Evolutionary conservation across 1,140 invertebrate species (phyloP).

Genomic region (Gonatopus flavifemur): DNA sequence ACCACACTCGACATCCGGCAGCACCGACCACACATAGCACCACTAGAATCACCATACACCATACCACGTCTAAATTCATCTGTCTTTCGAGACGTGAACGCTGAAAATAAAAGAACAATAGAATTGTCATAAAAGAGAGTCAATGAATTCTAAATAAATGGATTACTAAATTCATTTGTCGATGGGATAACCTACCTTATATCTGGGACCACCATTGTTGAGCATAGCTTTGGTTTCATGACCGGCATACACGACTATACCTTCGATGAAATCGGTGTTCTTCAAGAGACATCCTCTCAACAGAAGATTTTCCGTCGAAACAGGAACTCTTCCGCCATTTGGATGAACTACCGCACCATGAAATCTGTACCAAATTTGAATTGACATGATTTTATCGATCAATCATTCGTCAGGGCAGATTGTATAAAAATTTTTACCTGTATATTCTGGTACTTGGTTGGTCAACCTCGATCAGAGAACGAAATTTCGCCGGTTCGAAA

Average conservation of each 20-base stretch:
- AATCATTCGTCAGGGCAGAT: background rate
- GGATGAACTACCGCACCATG: slow-evolving; percentile 86
- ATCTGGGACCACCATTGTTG: slow-evolving; percentile 93
- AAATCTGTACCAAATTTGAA: too few species aligned
- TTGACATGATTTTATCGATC: too few species aligned
- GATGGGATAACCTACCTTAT: too few species aligned
- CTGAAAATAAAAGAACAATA: slow-evolving; percentile 23
- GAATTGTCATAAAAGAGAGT: background rate
- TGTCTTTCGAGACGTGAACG: slow-evolving; percentile 86
- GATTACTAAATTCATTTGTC: too few species aligned
- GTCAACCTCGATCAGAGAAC: slow-evolving; percentile 85
- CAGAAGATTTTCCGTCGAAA: slow-evolving; percentile 91
- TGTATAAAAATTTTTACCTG: slow-evolving; percentile 44
- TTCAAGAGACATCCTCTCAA: slow-evolving; percentile 92
- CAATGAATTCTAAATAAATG: too few species aligned
- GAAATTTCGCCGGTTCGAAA: slow-evolving; percentile 81
- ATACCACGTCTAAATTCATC: slow-evolving; percentile 95
- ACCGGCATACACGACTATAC: slow-evolving; percentile 96
- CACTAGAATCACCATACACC: slow-evolving; percentile 92
- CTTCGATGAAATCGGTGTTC: slow-evolving; percentile 92
- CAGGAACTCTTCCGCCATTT: slow-evolving; percentile 75
- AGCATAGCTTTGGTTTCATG: slow-evolving; percentile 98
- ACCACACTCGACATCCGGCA: slow-evolving; percentile 85
- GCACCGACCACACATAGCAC: slow-evolving; percentile 90
- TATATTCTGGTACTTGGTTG: slow-evolving; percentile 94